Conservation (phyloP, 2,113 vertebrate species). For the Oenanthe oenanthe region DNA sequence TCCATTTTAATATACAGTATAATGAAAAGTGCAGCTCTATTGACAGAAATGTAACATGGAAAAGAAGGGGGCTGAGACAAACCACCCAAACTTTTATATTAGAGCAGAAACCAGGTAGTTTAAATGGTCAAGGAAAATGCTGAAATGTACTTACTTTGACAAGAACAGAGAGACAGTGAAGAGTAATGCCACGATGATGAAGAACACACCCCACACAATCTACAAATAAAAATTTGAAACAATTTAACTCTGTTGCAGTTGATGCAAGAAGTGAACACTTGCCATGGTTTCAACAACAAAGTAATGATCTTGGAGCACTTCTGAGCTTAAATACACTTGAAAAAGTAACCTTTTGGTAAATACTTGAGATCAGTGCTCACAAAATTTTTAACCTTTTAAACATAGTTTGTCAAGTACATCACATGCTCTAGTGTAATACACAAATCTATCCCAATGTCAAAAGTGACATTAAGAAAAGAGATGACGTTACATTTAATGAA, state of each 20-base stretch:
- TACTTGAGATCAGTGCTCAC: background rate
- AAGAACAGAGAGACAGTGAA: constrained; percentile 92
- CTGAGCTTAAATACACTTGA: background rate
- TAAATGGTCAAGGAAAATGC: background rate
- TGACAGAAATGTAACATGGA: background rate
- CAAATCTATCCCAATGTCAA: fast-evolving
- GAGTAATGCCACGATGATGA: constrained; percentile 92
- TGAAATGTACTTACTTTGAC: constrained; percentile 90
- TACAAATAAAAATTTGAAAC: constrained; percentile 66
- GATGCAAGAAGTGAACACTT: background rate
- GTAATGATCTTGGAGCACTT: background rate
- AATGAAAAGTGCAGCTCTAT: background rate
- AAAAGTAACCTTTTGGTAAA: background rate
- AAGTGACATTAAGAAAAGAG: background rate
- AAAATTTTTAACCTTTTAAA: background rate
- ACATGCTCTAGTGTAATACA: background rate
- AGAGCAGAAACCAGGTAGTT: background rate
- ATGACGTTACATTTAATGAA: background rate
- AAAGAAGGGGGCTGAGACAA: background rate
- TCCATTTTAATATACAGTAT: background rate
- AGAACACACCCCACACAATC: constrained; percentile 92
- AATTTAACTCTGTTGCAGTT: background rate
- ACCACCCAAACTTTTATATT: background rate
- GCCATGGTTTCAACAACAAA: background rate
- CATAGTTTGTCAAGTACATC: background rate